These are phyloP conservation scores for Oryctolagus cuniculus DNA, from an alignment of 2,113 vertebrate species.

Conservation along the genomic window mOryCun1.1 NC_091433.1:153896001-153896500, in stretches of 20 bases:
- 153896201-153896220: neutral
- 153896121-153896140: neutral
- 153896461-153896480: conserved; percentile 20
- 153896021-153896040: conserved; percentile 27
- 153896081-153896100: neutral
- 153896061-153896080: conserved; percentile 25
- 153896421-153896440: neutral
- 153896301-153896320: too few species aligned
- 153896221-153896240: neutral
- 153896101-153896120: neutral
- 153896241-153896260: neutral
- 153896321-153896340: too few species aligned
- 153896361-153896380: too few species aligned
- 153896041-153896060: neutral
- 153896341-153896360: too few species aligned
- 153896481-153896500: neutral
- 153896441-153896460: neutral
- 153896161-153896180: neutral
- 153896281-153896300: too few species aligned
- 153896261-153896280: too few species aligned
- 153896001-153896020: conserved; percentile 23
- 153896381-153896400: too few species aligned
- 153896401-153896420: neutral
- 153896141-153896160: neutral
- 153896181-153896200: neutral